Conservation (phyloP, 1,140 invertebrate species). For the Atta texana region DNA sequence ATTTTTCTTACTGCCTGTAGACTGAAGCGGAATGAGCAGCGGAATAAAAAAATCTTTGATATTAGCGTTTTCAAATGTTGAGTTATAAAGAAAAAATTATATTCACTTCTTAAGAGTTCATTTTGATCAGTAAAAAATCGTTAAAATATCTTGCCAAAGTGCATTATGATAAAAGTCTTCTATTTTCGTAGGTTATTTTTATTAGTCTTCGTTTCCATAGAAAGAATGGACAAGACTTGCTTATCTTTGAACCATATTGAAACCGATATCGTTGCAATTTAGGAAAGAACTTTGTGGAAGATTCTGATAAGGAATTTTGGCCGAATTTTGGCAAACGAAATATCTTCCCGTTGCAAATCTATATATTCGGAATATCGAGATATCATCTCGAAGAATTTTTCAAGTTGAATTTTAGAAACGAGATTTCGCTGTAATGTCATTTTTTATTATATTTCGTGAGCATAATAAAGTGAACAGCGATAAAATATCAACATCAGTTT, state of each 20-base stretch:
- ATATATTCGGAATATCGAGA: conserved; percentile 23
- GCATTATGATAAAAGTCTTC: conserved; percentile 3
- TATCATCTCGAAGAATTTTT: conserved; percentile 2
- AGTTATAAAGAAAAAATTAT: neutral
- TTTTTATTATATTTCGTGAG: neutral
- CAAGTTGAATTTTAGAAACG: conserved; percentile 5
- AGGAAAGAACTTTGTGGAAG: conserved; percentile 14
- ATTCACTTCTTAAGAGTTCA: neutral
- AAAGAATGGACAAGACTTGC: conserved; percentile 25
- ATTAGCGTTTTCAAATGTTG: neutral
- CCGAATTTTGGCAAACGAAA: conserved; percentile 21
- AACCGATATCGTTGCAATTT: conserved; percentile 39
- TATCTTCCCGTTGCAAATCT: conserved; percentile 8
- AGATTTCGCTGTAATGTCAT: neutral
- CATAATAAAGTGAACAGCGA: neutral
- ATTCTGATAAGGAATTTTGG: conserved; percentile 51
- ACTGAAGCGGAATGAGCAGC: neutral
- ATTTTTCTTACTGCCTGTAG: neutral
- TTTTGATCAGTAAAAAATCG: neutral
- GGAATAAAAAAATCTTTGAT: neutral
- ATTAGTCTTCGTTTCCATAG: neutral
- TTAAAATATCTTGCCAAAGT: conserved; percentile 6
- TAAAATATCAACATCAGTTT: neutral
- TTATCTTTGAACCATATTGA: conserved; percentile 46
- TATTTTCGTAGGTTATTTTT: neutral